Conservation (phyloP, 2,797 vertebrate species). For the Synaphobranchus kaupii region DNA sequence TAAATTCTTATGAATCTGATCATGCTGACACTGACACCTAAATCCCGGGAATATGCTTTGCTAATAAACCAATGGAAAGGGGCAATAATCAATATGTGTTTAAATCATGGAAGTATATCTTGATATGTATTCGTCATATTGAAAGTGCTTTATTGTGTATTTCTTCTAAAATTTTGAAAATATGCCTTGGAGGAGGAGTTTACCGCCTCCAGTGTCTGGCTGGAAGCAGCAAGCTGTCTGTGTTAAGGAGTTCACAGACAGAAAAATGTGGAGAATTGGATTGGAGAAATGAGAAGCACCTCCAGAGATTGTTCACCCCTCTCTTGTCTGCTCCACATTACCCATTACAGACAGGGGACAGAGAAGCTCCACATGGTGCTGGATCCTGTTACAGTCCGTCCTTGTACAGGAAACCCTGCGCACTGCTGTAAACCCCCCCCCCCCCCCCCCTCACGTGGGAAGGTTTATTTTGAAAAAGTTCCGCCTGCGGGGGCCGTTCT, state of each 20-base stretch:
- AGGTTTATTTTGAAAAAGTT: conserved; percentile 55
- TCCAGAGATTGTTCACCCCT: not conserved
- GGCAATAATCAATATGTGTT: not conserved
- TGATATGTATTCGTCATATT: not conserved
- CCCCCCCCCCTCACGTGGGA: conserved; percentile 39
- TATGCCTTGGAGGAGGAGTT: too few species aligned
- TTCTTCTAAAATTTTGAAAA: not conserved
- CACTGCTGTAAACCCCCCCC: not conserved
- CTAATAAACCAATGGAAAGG: not conserved
- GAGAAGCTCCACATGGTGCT: conserved; percentile 48
- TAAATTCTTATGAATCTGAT: not conserved
- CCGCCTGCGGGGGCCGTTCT: conserved; percentile 39
- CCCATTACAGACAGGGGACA: conserved; percentile 23
- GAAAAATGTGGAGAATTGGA: not conserved
- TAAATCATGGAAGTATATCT: not conserved
- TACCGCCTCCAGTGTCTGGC: not conserved
- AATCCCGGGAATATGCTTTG: too few species aligned
- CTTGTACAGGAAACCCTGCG: conserved; percentile 16
- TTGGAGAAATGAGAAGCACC: not conserved
- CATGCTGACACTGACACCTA: too few species aligned
- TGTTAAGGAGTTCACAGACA: not conserved
- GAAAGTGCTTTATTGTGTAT: not conserved
- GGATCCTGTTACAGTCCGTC: conserved; percentile 39
- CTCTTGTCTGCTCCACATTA: not conserved
- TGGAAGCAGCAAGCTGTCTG: not conserved